A percentile compares a stretch with the other conserved stretches of the same genome.
phyloP scores from a whole-genome alignment of 2,113 vertebrate species.

The Paramormyrops kingsleyae region DNA sequence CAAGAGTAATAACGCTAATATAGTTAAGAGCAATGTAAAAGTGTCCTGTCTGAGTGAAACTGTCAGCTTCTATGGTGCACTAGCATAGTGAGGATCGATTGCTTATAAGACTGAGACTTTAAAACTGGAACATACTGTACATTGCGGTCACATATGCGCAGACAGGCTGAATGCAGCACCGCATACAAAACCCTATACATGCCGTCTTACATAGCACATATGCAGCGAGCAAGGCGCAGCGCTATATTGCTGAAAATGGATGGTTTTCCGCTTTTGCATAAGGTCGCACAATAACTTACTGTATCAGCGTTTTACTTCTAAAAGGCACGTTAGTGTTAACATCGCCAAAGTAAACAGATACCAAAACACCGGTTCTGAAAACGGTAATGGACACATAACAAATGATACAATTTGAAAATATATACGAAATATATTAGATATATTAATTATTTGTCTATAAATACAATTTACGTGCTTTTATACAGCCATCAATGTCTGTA shows the following conservation, averaged over 20 bases:
- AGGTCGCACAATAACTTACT: not conserved
- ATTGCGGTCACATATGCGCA: not conserved
- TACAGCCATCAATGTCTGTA: not conserved
- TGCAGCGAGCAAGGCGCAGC: not conserved
- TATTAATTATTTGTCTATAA: not conserved
- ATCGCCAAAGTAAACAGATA: not conserved
- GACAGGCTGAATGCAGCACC: not conserved
- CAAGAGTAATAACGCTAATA: not conserved
- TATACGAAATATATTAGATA: not conserved
- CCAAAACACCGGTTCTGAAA: not conserved
- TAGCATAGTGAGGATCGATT: not conserved
- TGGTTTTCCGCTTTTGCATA: not conserved
- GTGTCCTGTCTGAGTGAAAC: not conserved
- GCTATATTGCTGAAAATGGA: slow-evolving; percentile 19
- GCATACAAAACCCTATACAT: not conserved
- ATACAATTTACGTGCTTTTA: not conserved
- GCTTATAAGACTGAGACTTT: not conserved
- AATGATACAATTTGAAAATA: not conserved
- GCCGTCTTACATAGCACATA: not conserved
- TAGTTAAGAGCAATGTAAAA: not conserved
- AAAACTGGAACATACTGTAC: not conserved
- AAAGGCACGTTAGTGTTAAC: not conserved
- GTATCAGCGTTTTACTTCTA: not conserved
- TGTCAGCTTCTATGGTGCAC: not conserved
- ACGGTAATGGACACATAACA: not conserved